Conservation (phyloP, 2,797 vertebrate species). For the Fistularia tabacaria region DNA sequence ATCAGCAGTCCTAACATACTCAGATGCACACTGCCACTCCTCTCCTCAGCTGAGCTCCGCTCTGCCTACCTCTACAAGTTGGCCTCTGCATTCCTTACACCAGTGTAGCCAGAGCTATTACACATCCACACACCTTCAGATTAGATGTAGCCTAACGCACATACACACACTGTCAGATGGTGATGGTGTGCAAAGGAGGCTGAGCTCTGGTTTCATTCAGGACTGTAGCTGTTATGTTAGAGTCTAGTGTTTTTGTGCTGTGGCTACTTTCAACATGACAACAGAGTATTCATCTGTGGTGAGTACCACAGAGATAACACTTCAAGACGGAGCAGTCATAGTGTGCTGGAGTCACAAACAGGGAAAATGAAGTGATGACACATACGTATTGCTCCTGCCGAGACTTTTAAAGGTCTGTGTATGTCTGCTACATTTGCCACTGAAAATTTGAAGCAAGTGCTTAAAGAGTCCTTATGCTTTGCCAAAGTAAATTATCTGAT, state of each 20-base stretch:
- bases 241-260: conserved; percentile 65
- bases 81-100: conserved; percentile 55
- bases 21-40: conserved; percentile 34
- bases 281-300: conserved; percentile 60
- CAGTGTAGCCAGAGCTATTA: conserved; percentile 41
- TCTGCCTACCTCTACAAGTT: conserved; percentile 61
- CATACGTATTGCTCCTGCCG: too few relatives aligned
- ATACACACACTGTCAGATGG: conserved; percentile 39
- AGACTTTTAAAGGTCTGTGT: too few relatives aligned
- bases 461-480: too few relatives aligned
- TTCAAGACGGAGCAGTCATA: too few relatives aligned
- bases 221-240: conserved; percentile 62
- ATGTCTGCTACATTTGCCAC: too few relatives aligned
- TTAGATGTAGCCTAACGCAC: conserved; percentile 22
- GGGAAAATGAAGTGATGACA: too few relatives aligned
- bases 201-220: conserved; percentile 76
- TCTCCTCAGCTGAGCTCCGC: conserved; percentile 30
- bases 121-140: conserved; percentile 37
- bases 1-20: conserved; percentile 52
- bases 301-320: conserved; percentile 54
- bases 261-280: conserved; percentile 50
- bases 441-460: too few relatives aligned
- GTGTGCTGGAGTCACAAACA: too few relatives aligned
- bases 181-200: conserved; percentile 58
- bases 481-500: too few relatives aligned